A percentile compares a stretch with the other conserved stretches of the same genome.
Evolutionary conservation across 1,140 invertebrate species (phyloP).

Genomic region (Philopotamus ludificatus): DNA sequence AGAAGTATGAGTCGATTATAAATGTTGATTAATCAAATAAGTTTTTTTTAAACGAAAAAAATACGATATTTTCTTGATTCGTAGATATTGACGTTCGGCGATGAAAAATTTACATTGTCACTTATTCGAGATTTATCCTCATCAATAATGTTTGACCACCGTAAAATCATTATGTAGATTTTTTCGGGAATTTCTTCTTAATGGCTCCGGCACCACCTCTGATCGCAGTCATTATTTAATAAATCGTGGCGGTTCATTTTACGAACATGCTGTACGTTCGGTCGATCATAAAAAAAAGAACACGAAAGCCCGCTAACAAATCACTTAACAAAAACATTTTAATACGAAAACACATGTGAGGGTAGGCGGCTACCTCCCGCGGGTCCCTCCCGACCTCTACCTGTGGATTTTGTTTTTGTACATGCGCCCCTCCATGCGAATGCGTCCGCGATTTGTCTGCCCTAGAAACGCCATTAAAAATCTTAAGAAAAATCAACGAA

Average conservation of each 20-base stretch:
- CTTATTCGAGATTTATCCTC: no score
- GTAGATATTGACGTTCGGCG: no score
- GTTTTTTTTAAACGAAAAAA: no score
- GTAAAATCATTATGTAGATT: no score
- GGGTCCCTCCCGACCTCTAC: slow-evolving; percentile 21
- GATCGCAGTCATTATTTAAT: not conserved
- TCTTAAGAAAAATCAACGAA: no score
- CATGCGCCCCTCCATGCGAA: slow-evolving; percentile 18
- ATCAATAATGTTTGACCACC: no score
- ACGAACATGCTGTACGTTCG: not conserved
- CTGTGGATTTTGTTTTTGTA: slow-evolving; percentile 28
- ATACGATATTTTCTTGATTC: no score
- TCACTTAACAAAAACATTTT: slow-evolving; percentile 43
- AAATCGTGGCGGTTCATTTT: not conserved
- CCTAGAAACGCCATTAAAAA: not conserved
- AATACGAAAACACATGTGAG: slow-evolving; percentile 39
- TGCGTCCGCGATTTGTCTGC: not conserved
- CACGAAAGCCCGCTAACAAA: slow-evolving; percentile 41
- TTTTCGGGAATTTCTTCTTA: not conserved
- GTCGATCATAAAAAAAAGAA: slow-evolving; percentile 33
- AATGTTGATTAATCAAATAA: no score
- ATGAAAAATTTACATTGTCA: no score
- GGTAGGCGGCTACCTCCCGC: slow-evolving; percentile 33
- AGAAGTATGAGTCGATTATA: no score
- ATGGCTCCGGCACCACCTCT: not conserved